Conservation (phyloP, 2,113 vertebrate species). For the Stegastes partitus region DNA sequence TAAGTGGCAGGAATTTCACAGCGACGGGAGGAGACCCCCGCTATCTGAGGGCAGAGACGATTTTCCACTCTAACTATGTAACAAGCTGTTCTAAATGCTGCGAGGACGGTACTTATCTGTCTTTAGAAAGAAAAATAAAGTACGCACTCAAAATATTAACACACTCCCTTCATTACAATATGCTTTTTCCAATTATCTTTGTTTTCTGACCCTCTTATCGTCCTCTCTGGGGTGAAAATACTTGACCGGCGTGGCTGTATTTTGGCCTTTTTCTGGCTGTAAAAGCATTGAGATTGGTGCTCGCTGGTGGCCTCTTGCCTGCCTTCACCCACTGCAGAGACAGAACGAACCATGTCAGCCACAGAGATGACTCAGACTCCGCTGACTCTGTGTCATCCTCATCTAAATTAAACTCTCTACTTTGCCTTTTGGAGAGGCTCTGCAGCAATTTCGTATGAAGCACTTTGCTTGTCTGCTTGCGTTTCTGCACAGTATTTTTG, state of each 20-base stretch:
- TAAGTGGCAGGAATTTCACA: constrained; percentile 82
- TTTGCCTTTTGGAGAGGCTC: constrained; percentile 20
- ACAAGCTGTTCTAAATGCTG: constrained; percentile 39
- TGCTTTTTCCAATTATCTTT: constrained; percentile 2
- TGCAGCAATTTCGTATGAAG: background rate
- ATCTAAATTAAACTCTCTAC: constrained; percentile 57
- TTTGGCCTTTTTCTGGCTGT: constrained; percentile 7
- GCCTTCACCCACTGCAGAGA: constrained; percentile 18
- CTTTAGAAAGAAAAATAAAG: constrained; percentile 3
- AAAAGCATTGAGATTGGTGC: constrained; percentile 36
- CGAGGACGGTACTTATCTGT: constrained; percentile 6
- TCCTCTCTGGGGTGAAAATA: constrained; percentile 8
- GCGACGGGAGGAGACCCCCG: constrained; percentile 60
- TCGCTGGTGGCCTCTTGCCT: constrained; percentile 37
- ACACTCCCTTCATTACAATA: background rate
- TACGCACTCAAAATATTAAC: background rate
- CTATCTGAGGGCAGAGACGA: constrained; percentile 62
- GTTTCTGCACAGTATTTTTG: background rate
- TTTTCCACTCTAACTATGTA: constrained; percentile 72
- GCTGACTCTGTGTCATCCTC: constrained; percentile 59
- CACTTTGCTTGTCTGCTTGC: background rate
- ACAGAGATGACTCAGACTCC: constrained; percentile 64
- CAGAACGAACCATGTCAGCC: constrained; percentile 43
- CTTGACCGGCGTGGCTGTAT: constrained; percentile 14
- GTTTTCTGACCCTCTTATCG: background rate